Evolutionary conservation across 1,140 invertebrate genomes (phyloP), one percentile per base, ranked within the genome.

Genomic region (Mylabris phalerata): DNA sequence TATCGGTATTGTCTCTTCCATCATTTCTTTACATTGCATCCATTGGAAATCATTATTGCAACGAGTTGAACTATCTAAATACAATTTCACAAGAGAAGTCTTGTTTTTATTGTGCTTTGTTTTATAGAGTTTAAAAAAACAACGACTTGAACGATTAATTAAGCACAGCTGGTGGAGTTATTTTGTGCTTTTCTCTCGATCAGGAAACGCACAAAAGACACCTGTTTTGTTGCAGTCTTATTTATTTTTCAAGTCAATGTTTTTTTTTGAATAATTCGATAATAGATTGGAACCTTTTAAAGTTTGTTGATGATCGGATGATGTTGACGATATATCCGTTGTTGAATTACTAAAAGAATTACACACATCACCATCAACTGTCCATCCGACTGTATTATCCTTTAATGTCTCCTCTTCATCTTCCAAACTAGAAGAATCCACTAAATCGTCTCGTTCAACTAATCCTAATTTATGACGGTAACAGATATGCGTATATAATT

Each of bases 21-120:
- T 67, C 67, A 71, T 70, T 49, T 64, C 61, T 55, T 66, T 72
- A 59, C 56, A 69, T 63, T 63, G 64, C 50, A 83, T 78, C 81
- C 81, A 83, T 73, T 77, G 79, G 63, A 83, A 83, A 68, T 81
- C 79, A 63, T 77, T 75, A 64, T 82, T 78, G 64, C 81, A 79
- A 48, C 77, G 71, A 10, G 78, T 80, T 13, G 80, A 78, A 64
- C 73, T 68, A 61, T 73, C 70, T 69, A 50, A 45, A 9, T 32
- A 32, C 7, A 32, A 32, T 32, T 32, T 32, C 19, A 32, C 32
- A 32, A 32, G 7, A 32, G 7, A 32, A 7, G 7, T 32, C 32
- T 32, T 32, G 32, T 32, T 32, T 32, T 32, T 32, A 32, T 32
- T 32, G 4, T 3, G 19, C 19, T 19, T 19, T 19, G 19, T 19